Evolutionary conservation across 2,888 invertebrate genomes (phyloP).

Genomic region (Ormyrus thymus): DNA sequence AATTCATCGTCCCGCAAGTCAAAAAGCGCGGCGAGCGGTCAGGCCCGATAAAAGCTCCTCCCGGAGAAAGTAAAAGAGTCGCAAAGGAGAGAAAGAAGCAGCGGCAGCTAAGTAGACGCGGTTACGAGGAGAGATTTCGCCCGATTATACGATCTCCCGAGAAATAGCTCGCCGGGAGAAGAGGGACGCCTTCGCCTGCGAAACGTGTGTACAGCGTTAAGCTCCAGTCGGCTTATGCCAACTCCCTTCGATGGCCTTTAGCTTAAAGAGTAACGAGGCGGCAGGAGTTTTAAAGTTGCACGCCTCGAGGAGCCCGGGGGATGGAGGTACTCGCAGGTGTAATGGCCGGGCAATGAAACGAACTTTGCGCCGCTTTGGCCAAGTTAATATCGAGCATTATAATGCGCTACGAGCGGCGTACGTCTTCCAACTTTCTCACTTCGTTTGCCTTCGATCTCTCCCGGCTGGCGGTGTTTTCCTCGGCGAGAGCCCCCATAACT

Average conservation of each 20-base stretch:
- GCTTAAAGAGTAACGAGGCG: conserved; percentile 10
- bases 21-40: conserved; percentile 11
- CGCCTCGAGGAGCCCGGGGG: conserved; percentile 15
- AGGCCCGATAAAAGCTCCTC: conserved; percentile 19
- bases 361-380: conserved; percentile 11
- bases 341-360: conserved; percentile 31
- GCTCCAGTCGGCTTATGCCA: conserved; percentile 21
- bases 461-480: neutral
- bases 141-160: conserved; percentile 20
- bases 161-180: neutral
- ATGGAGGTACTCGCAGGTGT: conserved; percentile 15
- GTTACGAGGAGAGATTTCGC: neutral
- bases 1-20: neutral
- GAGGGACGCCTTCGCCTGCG: conserved; percentile 26
- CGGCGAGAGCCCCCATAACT: neutral
- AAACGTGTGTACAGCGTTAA: conserved; percentile 28
- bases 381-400: conserved; percentile 6
- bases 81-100: conserved; percentile 23
- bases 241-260: conserved; percentile 23
- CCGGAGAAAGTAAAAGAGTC: conserved; percentile 45
- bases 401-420: neutral
- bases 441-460: neutral
- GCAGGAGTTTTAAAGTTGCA: conserved; percentile 31
- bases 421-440: neutral
- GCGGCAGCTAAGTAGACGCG: neutral